These are phyloP conservation scores for Chaenocephalus aceratus DNA, from an alignment of 2,113 vertebrate genomes.

Conservation along the genomic window DNA sequence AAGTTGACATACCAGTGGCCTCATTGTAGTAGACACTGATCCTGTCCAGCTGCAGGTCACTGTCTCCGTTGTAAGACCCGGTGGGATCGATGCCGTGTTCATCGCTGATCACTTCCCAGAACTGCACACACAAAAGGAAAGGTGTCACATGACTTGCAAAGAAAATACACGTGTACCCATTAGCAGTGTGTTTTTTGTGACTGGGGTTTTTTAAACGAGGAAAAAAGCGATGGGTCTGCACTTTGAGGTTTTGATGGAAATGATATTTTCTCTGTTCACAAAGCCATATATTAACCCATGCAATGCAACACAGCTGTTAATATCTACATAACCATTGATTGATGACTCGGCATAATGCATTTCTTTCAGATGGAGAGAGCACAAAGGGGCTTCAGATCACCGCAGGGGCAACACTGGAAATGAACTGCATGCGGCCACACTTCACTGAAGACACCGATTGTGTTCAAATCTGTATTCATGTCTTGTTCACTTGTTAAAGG, in stretches of 20 bases:
- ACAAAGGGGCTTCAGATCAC: slow-evolving; percentile 64
- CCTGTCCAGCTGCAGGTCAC: slow-evolving; percentile 91
- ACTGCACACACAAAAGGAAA: slow-evolving; percentile 79
- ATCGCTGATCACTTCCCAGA: slow-evolving; percentile 93
- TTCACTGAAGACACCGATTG: slow-evolving; percentile 41
- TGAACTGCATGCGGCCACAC: slow-evolving; percentile 45
- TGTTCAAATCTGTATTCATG: slow-evolving; percentile 61
- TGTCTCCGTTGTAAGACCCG: slow-evolving; percentile 92
- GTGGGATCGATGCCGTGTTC: slow-evolving; percentile 94
- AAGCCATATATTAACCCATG: slow-evolving; percentile 39
- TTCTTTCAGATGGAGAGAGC: slow-evolving; percentile 45
- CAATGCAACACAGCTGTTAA: slow-evolving; percentile 47
- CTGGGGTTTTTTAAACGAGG: slow-evolving; percentile 39
- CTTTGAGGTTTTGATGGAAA: slow-evolving; percentile 48
- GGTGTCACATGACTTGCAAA: slow-evolving; percentile 57
- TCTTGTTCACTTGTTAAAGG: slow-evolving; percentile 43
- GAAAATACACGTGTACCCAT: slow-evolving; percentile 33
- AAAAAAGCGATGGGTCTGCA: slow-evolving; percentile 61
- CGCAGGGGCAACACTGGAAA: slow-evolving; percentile 38
- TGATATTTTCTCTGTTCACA: slow-evolving; percentile 24
- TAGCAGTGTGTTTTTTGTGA: slow-evolving; percentile 40
- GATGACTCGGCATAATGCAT: slow-evolving; percentile 50
- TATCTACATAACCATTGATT: slow-evolving; percentile 41
- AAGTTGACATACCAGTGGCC: slow-evolving; percentile 85
- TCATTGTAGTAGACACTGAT: slow-evolving; percentile 94